These are phyloP conservation scores for Mythimna loreyi DNA, from an alignment of 2,888 invertebrate species.

Conservation along the genomic window DNA sequence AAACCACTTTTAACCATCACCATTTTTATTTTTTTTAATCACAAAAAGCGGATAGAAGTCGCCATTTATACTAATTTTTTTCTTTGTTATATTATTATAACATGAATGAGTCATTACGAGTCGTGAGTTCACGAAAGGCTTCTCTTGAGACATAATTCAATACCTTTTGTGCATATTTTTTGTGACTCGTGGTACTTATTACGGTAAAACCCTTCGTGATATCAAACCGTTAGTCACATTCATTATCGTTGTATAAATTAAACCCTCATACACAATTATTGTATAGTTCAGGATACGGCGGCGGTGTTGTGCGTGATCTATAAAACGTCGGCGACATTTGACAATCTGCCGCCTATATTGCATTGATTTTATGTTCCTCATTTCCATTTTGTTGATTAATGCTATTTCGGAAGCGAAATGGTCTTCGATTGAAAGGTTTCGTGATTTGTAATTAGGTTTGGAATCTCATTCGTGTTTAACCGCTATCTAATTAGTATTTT, in stretches of 20 bases:
- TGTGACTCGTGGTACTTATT: conserved; percentile 80
- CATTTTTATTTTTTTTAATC: neutral
- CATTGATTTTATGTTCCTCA: conserved; percentile 71
- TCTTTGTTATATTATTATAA: conserved; percentile 47
- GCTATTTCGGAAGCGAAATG: conserved; percentile 54
- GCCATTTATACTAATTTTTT: conserved; percentile 46
- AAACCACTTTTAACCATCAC: neutral
- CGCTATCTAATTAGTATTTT: conserved; percentile 45
- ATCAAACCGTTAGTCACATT: conserved; percentile 85
- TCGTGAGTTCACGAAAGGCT: conserved; percentile 68
- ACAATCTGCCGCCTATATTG: conserved; percentile 70
- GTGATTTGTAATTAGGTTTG: conserved; percentile 55
- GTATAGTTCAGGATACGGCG: conserved; percentile 75
- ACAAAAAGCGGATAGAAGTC: conserved; percentile 25
- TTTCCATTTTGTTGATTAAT: conserved; percentile 68
- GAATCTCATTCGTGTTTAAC: conserved; percentile 51
- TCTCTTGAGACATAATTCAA: conserved; percentile 77
- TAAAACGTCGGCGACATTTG: conserved; percentile 74
- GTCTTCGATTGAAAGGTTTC: conserved; percentile 61
- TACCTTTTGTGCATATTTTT: conserved; percentile 78
- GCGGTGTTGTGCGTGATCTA: conserved; percentile 79
- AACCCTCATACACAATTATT: conserved; percentile 84
- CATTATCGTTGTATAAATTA: conserved; percentile 88
- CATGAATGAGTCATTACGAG: conserved; percentile 68
- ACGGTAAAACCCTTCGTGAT: conserved; percentile 86